phyloP scores from a whole-genome alignment of 2,113 vertebrate species.

The Heteronetta atricapilla region DNA sequence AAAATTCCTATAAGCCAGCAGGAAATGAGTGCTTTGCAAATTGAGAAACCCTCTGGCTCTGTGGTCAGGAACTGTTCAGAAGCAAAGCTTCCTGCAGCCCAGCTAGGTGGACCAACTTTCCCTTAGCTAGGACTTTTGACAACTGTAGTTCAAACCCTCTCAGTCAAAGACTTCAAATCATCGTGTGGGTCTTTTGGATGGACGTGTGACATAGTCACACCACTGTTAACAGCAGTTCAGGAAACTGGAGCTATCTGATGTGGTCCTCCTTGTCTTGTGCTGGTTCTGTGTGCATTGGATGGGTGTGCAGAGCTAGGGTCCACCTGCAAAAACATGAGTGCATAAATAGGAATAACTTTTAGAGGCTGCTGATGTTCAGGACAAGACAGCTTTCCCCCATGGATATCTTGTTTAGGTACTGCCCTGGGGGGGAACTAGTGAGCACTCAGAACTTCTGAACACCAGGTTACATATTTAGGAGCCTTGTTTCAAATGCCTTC shows the following conservation, averaged over 20 bases:
- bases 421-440: slow-evolving; percentile 12
- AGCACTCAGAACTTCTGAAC: slow-evolving; percentile 46
- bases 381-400: background rate
- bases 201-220: background rate
- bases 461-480: slow-evolving; percentile 17
- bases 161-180: background rate
- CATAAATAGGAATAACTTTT: background rate
- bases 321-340: background rate
- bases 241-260: background rate
- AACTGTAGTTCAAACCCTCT: background rate
- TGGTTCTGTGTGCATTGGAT: background rate
- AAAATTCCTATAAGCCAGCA: background rate
- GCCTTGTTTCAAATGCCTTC: background rate
- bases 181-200: background rate
- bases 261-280: background rate
- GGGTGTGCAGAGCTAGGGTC: background rate
- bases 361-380: background rate
- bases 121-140: background rate
- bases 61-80: background rate
- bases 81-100: background rate
- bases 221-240: background rate
- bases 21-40: background rate
- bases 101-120: background rate
- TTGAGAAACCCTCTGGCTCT: background rate
- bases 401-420: background rate